Percentiles rank a stretch among this genome's conserved stretches.
Conservation (phyloP, 2,113 vertebrate species). For the Triplophysa rosa region DNA sequence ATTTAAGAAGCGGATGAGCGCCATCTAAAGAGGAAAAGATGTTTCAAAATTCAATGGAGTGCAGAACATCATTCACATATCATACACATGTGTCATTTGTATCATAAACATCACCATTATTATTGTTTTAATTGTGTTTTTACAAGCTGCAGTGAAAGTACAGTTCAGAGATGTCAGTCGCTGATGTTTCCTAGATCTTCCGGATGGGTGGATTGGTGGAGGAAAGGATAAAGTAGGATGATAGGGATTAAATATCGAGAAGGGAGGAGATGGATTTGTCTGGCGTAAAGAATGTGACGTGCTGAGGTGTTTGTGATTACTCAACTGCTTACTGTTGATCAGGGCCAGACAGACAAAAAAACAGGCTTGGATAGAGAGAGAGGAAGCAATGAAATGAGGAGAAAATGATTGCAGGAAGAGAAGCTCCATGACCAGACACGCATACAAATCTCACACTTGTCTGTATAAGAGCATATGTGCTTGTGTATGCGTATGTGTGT, state of each 20-base stretch:
- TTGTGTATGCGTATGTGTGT: not conserved
- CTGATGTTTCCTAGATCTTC: slow-evolving; percentile 21
- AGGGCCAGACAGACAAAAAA: slow-evolving; percentile 29
- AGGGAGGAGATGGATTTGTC: slow-evolving; percentile 37
- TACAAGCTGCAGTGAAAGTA: not conserved
- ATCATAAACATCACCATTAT: not conserved
- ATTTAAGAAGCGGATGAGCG: slow-evolving; percentile 42
- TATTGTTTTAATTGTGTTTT: not conserved
- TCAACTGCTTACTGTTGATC: slow-evolving; percentile 49
- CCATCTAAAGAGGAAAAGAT: slow-evolving; percentile 40
- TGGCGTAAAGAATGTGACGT: slow-evolving; percentile 42
- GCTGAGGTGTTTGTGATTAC: slow-evolving; percentile 39
- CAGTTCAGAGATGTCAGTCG: not conserved
- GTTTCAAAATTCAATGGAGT: not conserved
- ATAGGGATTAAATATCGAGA: slow-evolving; percentile 52
- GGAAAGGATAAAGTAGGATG: slow-evolving; percentile 42
- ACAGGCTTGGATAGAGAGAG: not conserved
- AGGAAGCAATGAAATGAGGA: not conserved
- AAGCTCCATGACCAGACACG: slow-evolving; percentile 20
- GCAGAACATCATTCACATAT: not conserved
- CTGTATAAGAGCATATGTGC: not conserved
- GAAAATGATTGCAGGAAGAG: not conserved
- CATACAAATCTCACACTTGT: slow-evolving; percentile 19
- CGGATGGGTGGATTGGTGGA: slow-evolving; percentile 25
- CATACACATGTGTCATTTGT: not conserved